Conservation (phyloP, 2,888 invertebrate genomes). For the Villa cingulata region DNA sequence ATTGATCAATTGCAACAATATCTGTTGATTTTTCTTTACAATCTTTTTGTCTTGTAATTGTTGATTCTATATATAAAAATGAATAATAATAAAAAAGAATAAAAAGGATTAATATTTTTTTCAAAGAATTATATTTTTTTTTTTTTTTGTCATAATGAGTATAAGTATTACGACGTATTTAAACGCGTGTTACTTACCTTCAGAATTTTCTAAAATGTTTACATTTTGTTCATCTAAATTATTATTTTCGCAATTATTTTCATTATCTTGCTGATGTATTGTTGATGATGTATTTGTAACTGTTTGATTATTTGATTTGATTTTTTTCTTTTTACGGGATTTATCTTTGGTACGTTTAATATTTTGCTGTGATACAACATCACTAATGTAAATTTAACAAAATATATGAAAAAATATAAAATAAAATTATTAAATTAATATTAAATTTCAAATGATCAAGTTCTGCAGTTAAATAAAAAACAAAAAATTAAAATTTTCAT, state of each 20-base stretch:
- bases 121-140: neutral
- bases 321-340: slow-evolving; percentile 48
- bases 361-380: slow-evolving; percentile 34
- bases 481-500: too few relatives aligned
- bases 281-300: slow-evolving; percentile 1
- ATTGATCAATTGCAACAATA: slow-evolving; percentile 19
- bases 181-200: neutral
- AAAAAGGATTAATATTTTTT: neutral
- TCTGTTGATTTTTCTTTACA: slow-evolving; percentile 18
- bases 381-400: slow-evolving; percentile 6
- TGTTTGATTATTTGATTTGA: slow-evolving; percentile 24
- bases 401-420: too few relatives aligned
- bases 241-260: neutral
- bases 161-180: too few relatives aligned
- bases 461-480: too few relatives aligned
- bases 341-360: slow-evolving; percentile 45
- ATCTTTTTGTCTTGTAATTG: slow-evolving; percentile 19
- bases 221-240: neutral
- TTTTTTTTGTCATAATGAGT: too few relatives aligned
- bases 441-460: too few relatives aligned
- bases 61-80: slow-evolving; percentile 10
- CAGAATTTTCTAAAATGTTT: neutral
- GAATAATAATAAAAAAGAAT: too few relatives aligned
- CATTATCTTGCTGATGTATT: neutral
- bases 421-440: too few relatives aligned